These are phyloP conservation scores for Mercenaria mercenaria DNA, from an alignment of 1,140 invertebrate species.

Conservation along the genomic window DNA sequence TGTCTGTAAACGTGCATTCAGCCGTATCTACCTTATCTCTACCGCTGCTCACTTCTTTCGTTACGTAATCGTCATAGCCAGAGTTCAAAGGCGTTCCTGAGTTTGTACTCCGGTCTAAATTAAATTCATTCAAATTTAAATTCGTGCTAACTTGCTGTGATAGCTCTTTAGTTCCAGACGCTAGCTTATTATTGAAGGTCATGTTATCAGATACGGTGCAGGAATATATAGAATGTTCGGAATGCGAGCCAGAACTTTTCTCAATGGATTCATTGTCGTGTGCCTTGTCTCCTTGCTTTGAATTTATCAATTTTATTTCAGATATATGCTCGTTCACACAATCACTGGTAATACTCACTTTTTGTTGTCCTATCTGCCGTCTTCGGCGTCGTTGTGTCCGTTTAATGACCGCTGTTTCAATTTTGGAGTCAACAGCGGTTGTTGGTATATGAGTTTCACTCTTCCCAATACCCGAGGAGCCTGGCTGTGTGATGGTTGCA, in stretches of 20 bases:
- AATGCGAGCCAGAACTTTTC: not conserved
- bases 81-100: constrained; percentile 10
- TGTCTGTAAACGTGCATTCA: not conserved
- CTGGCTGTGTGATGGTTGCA: not conserved
- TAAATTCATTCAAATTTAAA: constrained; percentile 25
- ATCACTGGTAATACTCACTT: not conserved
- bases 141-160: constrained; percentile 9
- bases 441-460: not conserved
- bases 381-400: constrained; percentile 29
- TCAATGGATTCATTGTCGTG: constrained; percentile 33
- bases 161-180: constrained; percentile 21
- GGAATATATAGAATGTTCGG: constrained; percentile 6
- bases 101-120: not conserved
- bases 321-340: not conserved
- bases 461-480: not conserved
- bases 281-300: not conserved
- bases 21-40: not conserved
- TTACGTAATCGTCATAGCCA: not conserved
- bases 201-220: constrained; percentile 38
- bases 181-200: constrained; percentile 6
- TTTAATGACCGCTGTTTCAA: constrained; percentile 50
- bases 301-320: not conserved
- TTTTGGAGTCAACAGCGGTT: constrained; percentile 2
- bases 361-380: not conserved
- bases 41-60: not conserved